These are phyloP conservation scores for Butastur rufipennis DNA, from an alignment of 2,113 vertebrate species.

Conservation along the genomic window DNA sequence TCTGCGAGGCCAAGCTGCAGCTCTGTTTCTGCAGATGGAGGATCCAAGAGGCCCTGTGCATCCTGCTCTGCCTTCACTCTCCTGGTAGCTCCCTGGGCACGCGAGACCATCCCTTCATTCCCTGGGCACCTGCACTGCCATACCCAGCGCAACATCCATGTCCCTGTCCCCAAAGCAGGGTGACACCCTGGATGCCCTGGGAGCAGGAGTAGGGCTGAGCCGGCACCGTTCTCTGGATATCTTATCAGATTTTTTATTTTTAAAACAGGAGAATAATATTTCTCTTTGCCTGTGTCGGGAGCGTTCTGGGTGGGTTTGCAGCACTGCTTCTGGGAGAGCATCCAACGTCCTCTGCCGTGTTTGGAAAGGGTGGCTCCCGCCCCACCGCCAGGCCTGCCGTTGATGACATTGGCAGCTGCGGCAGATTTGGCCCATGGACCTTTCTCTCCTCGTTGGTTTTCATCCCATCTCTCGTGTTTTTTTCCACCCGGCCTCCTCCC, in stretches of 20 bases:
- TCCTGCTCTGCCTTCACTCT: not conserved
- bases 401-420: conserved; percentile 58
- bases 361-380: conserved; percentile 61
- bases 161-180: not conserved
- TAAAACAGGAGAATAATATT: conserved; percentile 42
- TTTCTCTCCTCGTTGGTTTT: not conserved
- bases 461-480: not conserved
- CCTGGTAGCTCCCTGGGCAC: not conserved
- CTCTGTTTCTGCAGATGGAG: not conserved
- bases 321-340: conserved; percentile 34
- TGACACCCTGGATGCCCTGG: not conserved
- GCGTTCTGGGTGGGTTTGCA: conserved; percentile 36
- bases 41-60: not conserved
- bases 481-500: not conserved
- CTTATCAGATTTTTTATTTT: conserved; percentile 33
- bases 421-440: not conserved
- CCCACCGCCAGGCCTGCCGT: not conserved
- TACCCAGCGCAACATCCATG: fast-evolving
- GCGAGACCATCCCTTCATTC: not conserved
- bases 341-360: not conserved
- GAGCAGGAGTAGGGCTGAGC: not conserved
- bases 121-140: not conserved
- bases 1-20: fast-evolving
- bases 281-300: not conserved
- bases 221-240: fast-evolving